Conservation (phyloP, 2,888 invertebrate species). For the Uloborus plumipes region DNA sequence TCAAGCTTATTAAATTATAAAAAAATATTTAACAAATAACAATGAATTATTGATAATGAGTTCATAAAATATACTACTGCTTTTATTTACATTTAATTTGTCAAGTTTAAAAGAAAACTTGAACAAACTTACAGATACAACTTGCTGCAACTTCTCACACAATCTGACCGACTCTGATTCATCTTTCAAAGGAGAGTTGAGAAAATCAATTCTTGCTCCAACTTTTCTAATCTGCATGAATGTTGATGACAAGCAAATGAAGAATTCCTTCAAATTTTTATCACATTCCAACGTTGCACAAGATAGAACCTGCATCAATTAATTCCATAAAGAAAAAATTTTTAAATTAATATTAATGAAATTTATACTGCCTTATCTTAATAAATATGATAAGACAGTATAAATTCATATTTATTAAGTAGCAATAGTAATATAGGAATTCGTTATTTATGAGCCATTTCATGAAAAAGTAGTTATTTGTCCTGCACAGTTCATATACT, state of each 20-base stretch:
- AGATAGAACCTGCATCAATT: slow-evolving; percentile 38
- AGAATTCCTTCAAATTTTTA: slow-evolving; percentile 41
- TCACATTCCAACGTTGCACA: slow-evolving; percentile 12
- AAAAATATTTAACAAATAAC: not conserved
- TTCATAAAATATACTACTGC: not conserved
- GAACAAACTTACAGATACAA: slow-evolving; percentile 27
- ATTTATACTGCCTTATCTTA: too few species aligned
- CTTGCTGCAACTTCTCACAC: slow-evolving; percentile 26
- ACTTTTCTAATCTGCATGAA: slow-evolving; percentile 30
- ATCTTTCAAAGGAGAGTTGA: slow-evolving; percentile 27
- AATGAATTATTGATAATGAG: not conserved
- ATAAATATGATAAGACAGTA: too few species aligned
- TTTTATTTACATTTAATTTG: not conserved
- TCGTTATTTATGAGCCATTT: too few species aligned
- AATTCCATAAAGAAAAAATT: not conserved
- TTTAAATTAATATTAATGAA: too few species aligned
- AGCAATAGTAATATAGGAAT: too few species aligned
- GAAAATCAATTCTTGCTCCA: slow-evolving; percentile 43
- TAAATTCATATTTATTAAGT: too few species aligned
- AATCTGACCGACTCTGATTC: slow-evolving; percentile 20
- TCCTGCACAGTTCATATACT: too few species aligned
- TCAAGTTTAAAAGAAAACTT: not conserved
- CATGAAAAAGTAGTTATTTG: too few species aligned
- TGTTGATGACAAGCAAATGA: slow-evolving; percentile 48
- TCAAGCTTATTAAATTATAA: not conserved